These are phyloP conservation scores for Abrostola triplasia DNA, from an alignment of 2,888 invertebrate genomes.

Conservation along the genomic window DNA sequence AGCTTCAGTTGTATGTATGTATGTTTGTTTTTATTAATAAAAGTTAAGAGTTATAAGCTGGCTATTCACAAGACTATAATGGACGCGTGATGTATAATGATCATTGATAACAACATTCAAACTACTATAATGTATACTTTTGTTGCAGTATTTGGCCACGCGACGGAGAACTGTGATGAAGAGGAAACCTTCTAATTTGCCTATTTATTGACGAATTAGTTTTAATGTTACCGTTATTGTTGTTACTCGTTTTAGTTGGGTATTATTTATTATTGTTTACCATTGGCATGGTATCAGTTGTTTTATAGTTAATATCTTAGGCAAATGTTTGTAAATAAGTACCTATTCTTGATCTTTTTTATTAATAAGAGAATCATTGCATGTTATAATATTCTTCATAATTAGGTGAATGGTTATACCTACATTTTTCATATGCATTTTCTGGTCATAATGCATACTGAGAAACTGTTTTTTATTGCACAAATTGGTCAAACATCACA, in stretches of 20 bases:
- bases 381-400: constrained; percentile 75
- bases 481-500: constrained; percentile 77
- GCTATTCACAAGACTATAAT: too few relatives aligned
- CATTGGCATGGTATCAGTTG: constrained; percentile 72
- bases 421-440: constrained; percentile 81
- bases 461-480: constrained; percentile 73
- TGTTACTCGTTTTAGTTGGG: constrained; percentile 80
- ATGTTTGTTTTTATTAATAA: too few relatives aligned
- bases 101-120: neutral
- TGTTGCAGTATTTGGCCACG: constrained; percentile 95
- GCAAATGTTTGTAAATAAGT: constrained; percentile 81
- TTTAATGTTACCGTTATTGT: constrained; percentile 85
- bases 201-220: constrained; percentile 74
- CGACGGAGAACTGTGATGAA: constrained; percentile 95
- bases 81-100: too few relatives aligned
- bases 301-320: constrained; percentile 72
- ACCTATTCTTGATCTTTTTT: constrained; percentile 67
- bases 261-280: constrained; percentile 84
- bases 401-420: constrained; percentile 75
- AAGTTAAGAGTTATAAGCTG: too few relatives aligned
- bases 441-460: constrained; percentile 83
- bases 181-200: constrained; percentile 92
- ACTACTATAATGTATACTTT: constrained; percentile 48
- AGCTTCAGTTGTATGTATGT: too few relatives aligned
- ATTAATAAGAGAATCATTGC: constrained; percentile 73